Evolutionary conservation across 2,888 invertebrate species (phyloP), one percentile per base, ranked within the genome.

Genomic region (Malthinus flaveolus): DNA sequence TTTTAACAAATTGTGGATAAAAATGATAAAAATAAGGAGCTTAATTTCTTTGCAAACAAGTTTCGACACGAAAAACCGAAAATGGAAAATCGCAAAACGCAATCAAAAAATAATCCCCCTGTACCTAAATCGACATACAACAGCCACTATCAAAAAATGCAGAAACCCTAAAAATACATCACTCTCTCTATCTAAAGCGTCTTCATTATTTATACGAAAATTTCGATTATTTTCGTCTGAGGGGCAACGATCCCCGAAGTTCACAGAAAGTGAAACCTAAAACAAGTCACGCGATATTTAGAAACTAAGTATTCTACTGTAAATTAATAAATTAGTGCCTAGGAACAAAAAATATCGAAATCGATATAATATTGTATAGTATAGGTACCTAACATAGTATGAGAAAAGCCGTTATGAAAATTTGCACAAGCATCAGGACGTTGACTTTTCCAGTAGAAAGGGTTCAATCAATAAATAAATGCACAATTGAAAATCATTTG

Each of bases 391-490:
- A n/a, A n/a, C n/a, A n/a, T n/a, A 5, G 23, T 23, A 42, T 42
- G 9, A 9, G 39, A 8, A 23, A 42, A 39, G 23, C 13, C 9
- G 15, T 42, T 23, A 23, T n/a, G 23, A 42, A 39, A 15, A 15
- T 13, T 42, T 13, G 8, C 39, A n/a, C 39, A 42, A 34, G 50
- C 39, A 23, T 23, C 23, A 54, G 59, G 59, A 55, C 59, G 59
- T 59, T 59, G 59, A 59, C 59, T 59, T 59, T 56, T 56, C 59
- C 59, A 47, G 54, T 42, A 34, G 59, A 59, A 44, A 54, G 48
- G 37, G 35, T 39, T 39, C 34, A 55, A 59, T 59, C 59, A 55
- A 59, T 59, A 56, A 31, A 45, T 45, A 45, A 11, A 45, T 32
- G 45, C 55, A 47, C 44, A 59, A 59, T 59, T 54, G 53, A 49